Conservation (phyloP, 1,140 invertebrate species). For the Diachasmimorpha longicaudata region DNA sequence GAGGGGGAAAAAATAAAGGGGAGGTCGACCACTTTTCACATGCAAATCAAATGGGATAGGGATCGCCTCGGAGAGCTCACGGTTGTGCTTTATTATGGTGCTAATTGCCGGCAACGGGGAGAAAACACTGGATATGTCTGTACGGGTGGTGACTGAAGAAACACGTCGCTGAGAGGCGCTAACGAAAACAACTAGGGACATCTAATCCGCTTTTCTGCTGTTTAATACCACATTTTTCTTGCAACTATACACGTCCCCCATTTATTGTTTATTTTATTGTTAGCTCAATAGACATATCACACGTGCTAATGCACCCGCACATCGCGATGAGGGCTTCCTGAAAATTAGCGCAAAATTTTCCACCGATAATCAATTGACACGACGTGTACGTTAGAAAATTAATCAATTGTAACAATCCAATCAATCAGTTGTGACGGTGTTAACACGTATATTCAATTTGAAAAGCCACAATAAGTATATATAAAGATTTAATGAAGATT, state of each 20-base stretch:
- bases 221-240: constrained; percentile 3
- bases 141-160: background rate
- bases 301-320: background rate
- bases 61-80: constrained; percentile 16
- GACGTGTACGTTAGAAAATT: background rate
- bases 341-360: too few species aligned
- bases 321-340: background rate
- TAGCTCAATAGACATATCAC: background rate
- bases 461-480: too few species aligned
- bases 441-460: too few species aligned
- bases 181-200: constrained; percentile 36
- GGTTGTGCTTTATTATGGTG: constrained; percentile 33
- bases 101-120: constrained; percentile 32
- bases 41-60: constrained; percentile 30
- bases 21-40: constrained; percentile 27
- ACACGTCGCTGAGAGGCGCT: constrained; percentile 30
- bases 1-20: background rate
- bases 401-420: too few species aligned
- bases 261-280: background rate
- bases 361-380: background rate
- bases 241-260: background rate
- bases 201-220: constrained; percentile 13
- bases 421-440: too few species aligned
- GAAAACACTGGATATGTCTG: constrained; percentile 11
- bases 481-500: background rate